A percentile compares a stretch with the other conserved stretches of the same genome.
These are phyloP conservation scores for Ctenodactylus gundi DNA, from an alignment of 2,113 vertebrate species.

Conservation along the genomic window DNA sequence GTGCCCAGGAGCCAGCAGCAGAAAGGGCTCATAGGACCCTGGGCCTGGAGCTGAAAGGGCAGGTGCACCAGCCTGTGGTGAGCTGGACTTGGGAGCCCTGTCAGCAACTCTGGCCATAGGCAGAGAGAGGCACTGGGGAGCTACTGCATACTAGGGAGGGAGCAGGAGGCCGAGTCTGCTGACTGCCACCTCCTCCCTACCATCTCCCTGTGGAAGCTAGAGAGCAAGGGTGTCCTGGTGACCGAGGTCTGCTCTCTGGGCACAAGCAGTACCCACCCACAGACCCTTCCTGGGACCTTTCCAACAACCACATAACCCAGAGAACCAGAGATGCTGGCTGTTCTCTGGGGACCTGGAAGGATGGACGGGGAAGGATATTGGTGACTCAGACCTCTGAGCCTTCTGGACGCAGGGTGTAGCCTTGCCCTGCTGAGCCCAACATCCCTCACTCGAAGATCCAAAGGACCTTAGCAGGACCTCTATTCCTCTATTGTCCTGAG, in stretches of 20 bases:
- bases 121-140: neutral
- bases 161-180: too few species aligned
- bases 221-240: too few species aligned
- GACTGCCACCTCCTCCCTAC: neutral
- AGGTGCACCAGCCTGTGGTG: neutral
- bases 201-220: too few species aligned
- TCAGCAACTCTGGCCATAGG: neutral
- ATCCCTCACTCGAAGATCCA: neutral
- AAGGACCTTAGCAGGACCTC: neutral
- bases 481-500: neutral
- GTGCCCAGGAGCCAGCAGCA: neutral
- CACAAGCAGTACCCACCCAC: neutral
- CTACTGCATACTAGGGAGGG: neutral
- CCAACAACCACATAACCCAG: neutral
- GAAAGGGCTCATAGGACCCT: neutral
- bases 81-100: neutral
- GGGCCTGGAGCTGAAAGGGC: neutral
- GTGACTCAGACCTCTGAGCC: neutral
- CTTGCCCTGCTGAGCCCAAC: neutral
- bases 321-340: neutral
- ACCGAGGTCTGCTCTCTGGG: too few species aligned
- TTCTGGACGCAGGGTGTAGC: neutral
- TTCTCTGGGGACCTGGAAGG: neutral
- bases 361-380: fast-evolving
- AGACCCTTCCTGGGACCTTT: neutral